Base-by-base conservation (phyloP, 1,140 invertebrate genomes). In the Myzus persicae region DNA sequence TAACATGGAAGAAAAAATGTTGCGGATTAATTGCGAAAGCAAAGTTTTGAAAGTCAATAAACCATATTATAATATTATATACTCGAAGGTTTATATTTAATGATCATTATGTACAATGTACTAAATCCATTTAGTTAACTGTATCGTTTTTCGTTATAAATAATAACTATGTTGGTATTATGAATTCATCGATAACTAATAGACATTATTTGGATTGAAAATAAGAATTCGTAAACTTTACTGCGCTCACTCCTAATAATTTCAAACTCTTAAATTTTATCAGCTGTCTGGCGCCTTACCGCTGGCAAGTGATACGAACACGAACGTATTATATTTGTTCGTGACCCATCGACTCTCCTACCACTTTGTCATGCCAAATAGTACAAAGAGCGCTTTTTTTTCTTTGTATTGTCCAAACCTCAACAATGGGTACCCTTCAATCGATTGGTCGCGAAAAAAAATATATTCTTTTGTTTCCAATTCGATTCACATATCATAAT, bases 401-500 rank as follows among this genome's bases (percentile, higher is more conserved):
- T 93, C 81, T 40, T 84, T 84, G 81, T 92, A 48, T 82, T 91
- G 67, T 91, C 90, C 76, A 22, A 44, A 81, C 59, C 42, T 82
- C 67, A 31, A 82, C 90, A 91, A 91, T 91, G 90, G 59, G 81
- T 51, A 85, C 81, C 81, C 91, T 93, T 93, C 91, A 54, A 93
- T 93, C 46, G 46, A 44, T 82, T 44, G 76, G 76, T 51, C 81
- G 40, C 26, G 38, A 40, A 84, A 85, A 84, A 90, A 90, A 84
- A 76, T 67, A 76, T 48, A 46, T 93, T 48, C 91, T 85, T 85
- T 93, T 93, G 91, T 93, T 93, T 93, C 81, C 91, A 22, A 26
- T 84, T 82, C 91, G 31, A 93, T 48, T 93, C 91, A 85, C 81
- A 85, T 85, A 93, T 84, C 81, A 93, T 93, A 93, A 93, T 91